A percentile compares a stretch with the other conserved stretches of the same genome.
Conservation (phyloP, 1,140 invertebrate species). For the Heliconius nattereri region DNA sequence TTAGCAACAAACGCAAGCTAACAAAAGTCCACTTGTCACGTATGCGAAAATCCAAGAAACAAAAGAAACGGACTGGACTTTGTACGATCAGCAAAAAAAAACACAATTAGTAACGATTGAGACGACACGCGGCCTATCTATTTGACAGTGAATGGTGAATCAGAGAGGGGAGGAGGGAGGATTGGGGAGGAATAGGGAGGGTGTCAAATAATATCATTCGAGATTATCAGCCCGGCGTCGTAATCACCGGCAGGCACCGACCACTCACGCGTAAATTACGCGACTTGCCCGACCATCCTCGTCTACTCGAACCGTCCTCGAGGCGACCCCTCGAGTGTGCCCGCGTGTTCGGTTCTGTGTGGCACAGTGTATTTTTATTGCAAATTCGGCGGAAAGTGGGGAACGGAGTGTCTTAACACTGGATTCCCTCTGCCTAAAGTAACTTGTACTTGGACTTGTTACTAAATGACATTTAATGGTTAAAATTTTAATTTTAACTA, state of each 20-base stretch:
- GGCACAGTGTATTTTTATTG: constrained; percentile 28
- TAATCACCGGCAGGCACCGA: constrained; percentile 68
- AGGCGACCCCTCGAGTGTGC: constrained; percentile 35
- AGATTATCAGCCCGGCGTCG: constrained; percentile 63
- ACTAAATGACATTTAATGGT: too few relatives aligned
- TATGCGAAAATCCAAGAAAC: not conserved
- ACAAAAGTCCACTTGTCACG: not conserved
- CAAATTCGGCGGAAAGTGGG: too few relatives aligned
- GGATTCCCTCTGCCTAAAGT: not conserved
- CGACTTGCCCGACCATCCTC: constrained; percentile 38
- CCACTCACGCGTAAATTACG: constrained; percentile 76
- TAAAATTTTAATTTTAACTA: too few relatives aligned
- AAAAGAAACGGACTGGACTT: not conserved
- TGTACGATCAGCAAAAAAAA: not conserved
- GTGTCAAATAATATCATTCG: constrained; percentile 42
- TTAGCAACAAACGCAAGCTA: not conserved
- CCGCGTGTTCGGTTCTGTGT: constrained; percentile 16
- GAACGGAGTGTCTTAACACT: not conserved
- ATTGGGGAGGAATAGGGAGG: not conserved
- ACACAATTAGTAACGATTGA: not conserved
- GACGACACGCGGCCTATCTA: not conserved
- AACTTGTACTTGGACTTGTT: too few relatives aligned
- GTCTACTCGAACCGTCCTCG: constrained; percentile 42
- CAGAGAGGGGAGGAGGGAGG: not conserved
- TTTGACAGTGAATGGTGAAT: constrained; percentile 1